Conservation (phyloP, 2,888 invertebrate species). For the Onthophagus sagittarius region DNA sequence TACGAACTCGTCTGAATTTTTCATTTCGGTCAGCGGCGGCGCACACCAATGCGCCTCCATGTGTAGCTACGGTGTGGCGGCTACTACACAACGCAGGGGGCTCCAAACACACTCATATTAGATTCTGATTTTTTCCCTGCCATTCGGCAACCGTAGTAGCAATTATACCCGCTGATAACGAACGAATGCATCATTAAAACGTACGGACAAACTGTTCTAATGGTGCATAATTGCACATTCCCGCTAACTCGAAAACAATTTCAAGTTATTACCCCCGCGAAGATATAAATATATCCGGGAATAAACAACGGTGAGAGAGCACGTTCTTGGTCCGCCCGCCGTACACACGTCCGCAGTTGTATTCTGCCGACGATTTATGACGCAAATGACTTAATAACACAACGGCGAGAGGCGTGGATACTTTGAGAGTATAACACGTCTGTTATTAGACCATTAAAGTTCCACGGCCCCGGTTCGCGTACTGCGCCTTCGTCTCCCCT, state of each 20-base stretch:
- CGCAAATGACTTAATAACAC: slow-evolving; percentile 20
- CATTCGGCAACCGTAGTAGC: background rate
- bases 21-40: background rate
- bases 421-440: slow-evolving; percentile 5
- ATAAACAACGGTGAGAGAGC: background rate
- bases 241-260: slow-evolving; percentile 12
- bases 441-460: slow-evolving; percentile 11
- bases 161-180: slow-evolving; percentile 9
- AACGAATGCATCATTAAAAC: slow-evolving; percentile 10
- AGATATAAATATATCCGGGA: slow-evolving; percentile 9
- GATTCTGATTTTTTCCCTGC: background rate
- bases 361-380: slow-evolving; percentile 12
- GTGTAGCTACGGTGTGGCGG: background rate
- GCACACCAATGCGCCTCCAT: background rate
- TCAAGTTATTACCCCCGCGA: slow-evolving; percentile 9
- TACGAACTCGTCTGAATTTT: slow-evolving; percentile 11
- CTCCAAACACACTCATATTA: background rate
- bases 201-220: slow-evolving; percentile 8
- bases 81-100: background rate
- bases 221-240: slow-evolving; percentile 13
- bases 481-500: background rate
- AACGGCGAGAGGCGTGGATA: slow-evolving; percentile 6
- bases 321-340: background rate
- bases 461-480: background rate
- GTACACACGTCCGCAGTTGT: background rate